Evolutionary conservation across 1,140 invertebrate genomes (phyloP), one percentile per base, ranked within the genome.

Genomic region (Propsilocerus akamusi): DNA sequence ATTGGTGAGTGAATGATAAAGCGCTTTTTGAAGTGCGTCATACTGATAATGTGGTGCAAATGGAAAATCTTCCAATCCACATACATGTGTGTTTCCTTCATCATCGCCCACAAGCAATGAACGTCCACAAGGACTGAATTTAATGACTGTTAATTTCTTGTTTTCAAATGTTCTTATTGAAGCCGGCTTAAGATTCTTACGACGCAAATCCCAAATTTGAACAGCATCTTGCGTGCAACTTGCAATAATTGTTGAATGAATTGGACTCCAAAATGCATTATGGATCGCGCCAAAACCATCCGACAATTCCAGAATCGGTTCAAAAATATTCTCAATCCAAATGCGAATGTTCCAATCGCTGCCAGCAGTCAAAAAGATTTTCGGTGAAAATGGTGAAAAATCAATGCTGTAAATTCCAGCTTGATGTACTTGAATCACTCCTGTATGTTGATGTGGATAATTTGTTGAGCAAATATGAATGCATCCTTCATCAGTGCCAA

Each of bases 401-500:
- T 79, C 67, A 47, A 92, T 75, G 12, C 69, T 71, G 58, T 84
- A 83, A 1, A 92, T 75, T 0, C 83, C 77, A 10, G 86, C 86
- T 25, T 83, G 72, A 58, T 94, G 90, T 1, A 84, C 85, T 48
- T 76, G 63, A 49, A 81, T 81, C 0, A 80, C 77, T 25, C 77
- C 76, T 24, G 85, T 73, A 51, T 83, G 74, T 53, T 78, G 74
- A 54, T 76, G 73, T 5, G 75, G 59, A 56, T 77, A 72, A 54
- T 74, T 75, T 2, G 67, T 76, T 0, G 83, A 84, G 57, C 81
- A 86, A 48, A 75, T 78, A 61, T 87, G 79, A 14, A 92, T 72
- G 54, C 76, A 80, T 2, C 89, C 89, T 58, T 90, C 85, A 49
- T 85, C 82, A 0, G 86, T 87, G 0, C 85, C 84, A 0, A 91